Conservation (phyloP, 1,140 invertebrate genomes). For the Spodoptera frugiperda region DNA sequence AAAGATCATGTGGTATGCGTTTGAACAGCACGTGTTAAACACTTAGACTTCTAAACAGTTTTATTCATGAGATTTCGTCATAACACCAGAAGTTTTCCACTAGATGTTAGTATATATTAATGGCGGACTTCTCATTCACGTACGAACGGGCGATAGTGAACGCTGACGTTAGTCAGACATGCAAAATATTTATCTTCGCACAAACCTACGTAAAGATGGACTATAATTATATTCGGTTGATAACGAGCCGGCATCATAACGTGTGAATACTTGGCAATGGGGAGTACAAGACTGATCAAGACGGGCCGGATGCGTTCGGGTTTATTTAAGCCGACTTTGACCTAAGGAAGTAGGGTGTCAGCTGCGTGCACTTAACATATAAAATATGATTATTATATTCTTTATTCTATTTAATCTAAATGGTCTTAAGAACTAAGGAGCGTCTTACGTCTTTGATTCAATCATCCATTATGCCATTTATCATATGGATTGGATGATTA, state of each 20-base stretch:
- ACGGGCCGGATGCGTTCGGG: background rate
- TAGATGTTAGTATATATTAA: background rate
- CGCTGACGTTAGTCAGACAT: constrained; percentile 22
- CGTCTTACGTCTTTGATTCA: too few species aligned
- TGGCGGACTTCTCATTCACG: constrained; percentile 17
- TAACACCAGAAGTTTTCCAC: constrained; percentile 20
- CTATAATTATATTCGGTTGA: constrained; percentile 36
- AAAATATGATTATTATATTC: background rate
- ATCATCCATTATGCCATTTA: too few species aligned
- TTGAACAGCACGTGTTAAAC: background rate
- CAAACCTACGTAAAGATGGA: constrained; percentile 40
- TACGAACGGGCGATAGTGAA: constrained; percentile 27
- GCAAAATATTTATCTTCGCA: constrained; percentile 42
- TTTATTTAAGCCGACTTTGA: constrained; percentile 27
- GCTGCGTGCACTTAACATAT: background rate
- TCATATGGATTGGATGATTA: too few species aligned
- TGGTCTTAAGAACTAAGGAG: too few species aligned
- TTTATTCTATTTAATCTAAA: too few species aligned
- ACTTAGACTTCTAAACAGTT: background rate
- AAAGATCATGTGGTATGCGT: background rate
- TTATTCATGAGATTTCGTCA: constrained; percentile 14
- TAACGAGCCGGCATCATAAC: constrained; percentile 14
- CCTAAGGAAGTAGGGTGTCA: constrained; percentile 10
- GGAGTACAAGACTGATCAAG: background rate
- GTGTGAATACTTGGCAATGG: constrained; percentile 27